Conservation (phyloP, 2,888 invertebrate genomes). For the Mimumesa dahlbomi region DNA sequence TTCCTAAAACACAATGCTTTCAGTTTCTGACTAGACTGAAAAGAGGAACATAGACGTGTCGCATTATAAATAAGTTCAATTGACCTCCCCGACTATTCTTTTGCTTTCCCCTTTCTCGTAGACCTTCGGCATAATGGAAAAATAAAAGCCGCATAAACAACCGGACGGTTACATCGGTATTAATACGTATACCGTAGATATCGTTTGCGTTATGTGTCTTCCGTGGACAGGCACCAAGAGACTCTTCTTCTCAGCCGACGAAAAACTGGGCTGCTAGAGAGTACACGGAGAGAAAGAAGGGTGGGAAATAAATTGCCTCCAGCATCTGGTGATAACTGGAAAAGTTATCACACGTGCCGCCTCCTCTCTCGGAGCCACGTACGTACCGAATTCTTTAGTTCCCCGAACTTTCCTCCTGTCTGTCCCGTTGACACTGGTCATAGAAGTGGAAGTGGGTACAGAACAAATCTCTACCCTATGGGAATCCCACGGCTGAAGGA, state of each 20-base stretch:
- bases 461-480: conserved; percentile 44
- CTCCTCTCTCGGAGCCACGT: conserved; percentile 34
- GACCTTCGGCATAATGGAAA: no score
- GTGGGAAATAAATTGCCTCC: conserved; percentile 59
- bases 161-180: neutral
- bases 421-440: conserved; percentile 54
- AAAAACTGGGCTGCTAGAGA: no score
- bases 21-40: no score
- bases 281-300: conserved; percentile 21
- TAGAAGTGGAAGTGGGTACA: conserved; percentile 15
- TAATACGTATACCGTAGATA: conserved; percentile 5
- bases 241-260: conserved; percentile 31
- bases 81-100: no score
- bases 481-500: conserved; percentile 2
- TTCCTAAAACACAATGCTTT: no score
- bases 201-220: conserved; percentile 16
- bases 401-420: conserved; percentile 45
- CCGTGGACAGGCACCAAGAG: conserved; percentile 27
- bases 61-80: no score
- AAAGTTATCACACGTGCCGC: conserved; percentile 64
- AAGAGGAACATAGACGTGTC: no score
- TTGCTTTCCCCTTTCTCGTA: no score
- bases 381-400: conserved; percentile 38
- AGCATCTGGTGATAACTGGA: conserved; percentile 68
- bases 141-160: neutral